phyloP scores from a whole-genome alignment of 2,113 vertebrate genomes.

The Regulus satrapa region DNA sequence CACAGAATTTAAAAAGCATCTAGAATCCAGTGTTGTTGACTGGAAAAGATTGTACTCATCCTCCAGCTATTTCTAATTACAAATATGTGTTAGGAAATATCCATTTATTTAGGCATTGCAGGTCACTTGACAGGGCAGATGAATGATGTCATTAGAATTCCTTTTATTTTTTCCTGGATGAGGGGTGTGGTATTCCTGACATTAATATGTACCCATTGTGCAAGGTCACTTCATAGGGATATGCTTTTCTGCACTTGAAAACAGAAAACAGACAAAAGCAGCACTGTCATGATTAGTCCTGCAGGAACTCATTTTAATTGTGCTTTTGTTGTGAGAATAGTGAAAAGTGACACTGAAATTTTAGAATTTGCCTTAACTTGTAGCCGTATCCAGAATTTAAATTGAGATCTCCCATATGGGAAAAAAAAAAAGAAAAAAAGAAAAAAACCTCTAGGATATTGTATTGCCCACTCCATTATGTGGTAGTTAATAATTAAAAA shows the following conservation, averaged over 20 bases:
- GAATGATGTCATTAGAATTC: background rate
- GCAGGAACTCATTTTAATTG: background rate
- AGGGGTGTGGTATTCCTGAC: background rate
- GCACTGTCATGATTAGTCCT: background rate
- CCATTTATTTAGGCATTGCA: background rate
- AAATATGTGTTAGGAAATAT: background rate
- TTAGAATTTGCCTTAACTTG: background rate
- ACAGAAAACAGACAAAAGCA: background rate
- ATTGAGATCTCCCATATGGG: background rate
- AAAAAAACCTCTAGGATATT: background rate
- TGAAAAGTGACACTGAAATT: background rate
- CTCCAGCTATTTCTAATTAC: background rate
- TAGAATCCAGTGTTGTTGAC: background rate
- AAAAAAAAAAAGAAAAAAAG: background rate
- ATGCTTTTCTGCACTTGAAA: background rate
- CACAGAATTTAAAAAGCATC: background rate
- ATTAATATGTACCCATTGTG: background rate
- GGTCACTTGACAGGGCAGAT: background rate
- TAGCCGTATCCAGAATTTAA: background rate
- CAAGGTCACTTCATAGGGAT: background rate
- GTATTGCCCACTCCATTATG: background rate
- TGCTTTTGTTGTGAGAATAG: background rate
- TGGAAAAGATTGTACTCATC: background rate
- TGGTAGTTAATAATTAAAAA: conserved; percentile 52
- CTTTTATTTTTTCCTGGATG: background rate